Base-by-base conservation (phyloP, 2,113 vertebrate species). In the Emydura subglobosa region DNA sequence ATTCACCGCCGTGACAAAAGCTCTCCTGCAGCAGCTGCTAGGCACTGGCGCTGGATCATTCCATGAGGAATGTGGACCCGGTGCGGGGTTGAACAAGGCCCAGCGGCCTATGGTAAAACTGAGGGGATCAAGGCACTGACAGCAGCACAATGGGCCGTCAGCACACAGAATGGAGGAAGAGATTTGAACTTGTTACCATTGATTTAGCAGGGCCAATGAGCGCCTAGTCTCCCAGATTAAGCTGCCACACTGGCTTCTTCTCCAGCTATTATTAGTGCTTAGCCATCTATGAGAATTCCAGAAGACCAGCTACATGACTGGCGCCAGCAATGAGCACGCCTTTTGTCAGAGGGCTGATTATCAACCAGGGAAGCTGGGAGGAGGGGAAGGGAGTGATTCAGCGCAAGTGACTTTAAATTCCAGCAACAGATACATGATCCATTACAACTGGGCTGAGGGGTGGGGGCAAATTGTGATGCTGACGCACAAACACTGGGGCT, bases 201-300 rank as follows among this genome's bases (percentile, higher is more conserved):
- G 95, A 89, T 50, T 9, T 86, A 93, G 84, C 88, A 94, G 7
- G 27, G 27, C 92, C 80, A 88, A 50, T 84, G 65, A 44, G 91
- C 79, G 93, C 88, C 57, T 84, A 82, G 82, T 78, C 84, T 92
- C 65, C 80, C 0, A 42, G 94, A 97, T 97, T 97, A 95, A 92
- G 53, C 34, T 2, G 92, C 84, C 88, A 72, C 87, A 21, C 87
- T 90, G 89, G 79, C 92, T 96, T 95, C 82, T 76, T 65, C 95
- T 94, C 82, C 97, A 72, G 95, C 98, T 98, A 99, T 99, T 99
- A 97, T 99, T 94, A 97, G 88, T 98, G 98, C 92, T 98, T 98
- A 98, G 24, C 98, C 98, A 98, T 83, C 98, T 97, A 61, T 97
- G 83, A 97, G 98, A 98, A 99, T 98, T 97, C 92, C 98, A 96